These are phyloP conservation scores for Chamaea fasciata DNA, from an alignment of 2,113 vertebrate genomes.

Conservation along the genomic window DNA sequence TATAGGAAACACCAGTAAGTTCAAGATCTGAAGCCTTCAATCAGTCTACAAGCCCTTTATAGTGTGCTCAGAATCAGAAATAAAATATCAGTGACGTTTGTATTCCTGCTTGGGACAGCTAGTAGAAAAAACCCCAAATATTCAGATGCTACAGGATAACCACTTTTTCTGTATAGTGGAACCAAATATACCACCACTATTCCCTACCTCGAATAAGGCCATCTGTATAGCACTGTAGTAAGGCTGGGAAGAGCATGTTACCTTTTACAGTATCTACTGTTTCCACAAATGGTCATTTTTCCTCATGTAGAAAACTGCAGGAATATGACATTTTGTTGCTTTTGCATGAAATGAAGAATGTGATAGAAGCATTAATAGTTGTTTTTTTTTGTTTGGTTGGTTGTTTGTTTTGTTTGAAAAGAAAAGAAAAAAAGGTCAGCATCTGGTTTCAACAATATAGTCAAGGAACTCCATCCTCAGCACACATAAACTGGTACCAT, in stretches of 20 bases:
- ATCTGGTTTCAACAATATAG: background rate
- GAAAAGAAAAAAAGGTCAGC: background rate
- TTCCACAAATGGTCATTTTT: background rate
- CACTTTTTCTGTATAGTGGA: background rate
- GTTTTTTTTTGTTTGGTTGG: background rate
- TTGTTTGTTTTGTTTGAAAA: background rate
- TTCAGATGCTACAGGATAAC: background rate
- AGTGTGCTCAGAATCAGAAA: background rate
- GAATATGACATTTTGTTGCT: background rate
- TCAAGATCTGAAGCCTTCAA: background rate
- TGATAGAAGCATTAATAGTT: background rate
- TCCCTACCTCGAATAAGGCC: background rate
- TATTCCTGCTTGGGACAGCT: background rate
- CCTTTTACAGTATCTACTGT: background rate
- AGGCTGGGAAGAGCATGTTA: background rate
- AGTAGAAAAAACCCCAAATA: background rate
- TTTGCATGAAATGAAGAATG: background rate
- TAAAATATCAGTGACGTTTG: background rate
- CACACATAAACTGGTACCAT: accelerated
- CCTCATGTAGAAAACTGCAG: background rate
- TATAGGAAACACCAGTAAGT: background rate
- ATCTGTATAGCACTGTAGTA: background rate
- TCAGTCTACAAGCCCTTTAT: background rate
- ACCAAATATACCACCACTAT: background rate
- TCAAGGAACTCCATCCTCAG: background rate